These are phyloP conservation scores for Amblyopsis hoosieri DNA, from an alignment of 2,797 vertebrate genomes.

Conservation along the genomic window DNA sequence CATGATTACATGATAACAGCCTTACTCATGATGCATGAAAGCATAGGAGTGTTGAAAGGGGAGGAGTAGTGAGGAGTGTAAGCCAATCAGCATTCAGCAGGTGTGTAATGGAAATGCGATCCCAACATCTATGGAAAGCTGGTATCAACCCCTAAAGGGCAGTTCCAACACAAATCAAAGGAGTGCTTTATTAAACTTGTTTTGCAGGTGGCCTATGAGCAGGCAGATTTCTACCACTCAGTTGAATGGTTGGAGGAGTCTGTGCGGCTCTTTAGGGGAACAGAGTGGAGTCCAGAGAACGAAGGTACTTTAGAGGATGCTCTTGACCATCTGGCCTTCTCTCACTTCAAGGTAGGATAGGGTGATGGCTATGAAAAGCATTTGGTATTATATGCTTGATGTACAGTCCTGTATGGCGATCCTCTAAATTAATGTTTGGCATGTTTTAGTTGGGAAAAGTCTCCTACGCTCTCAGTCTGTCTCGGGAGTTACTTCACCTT, in stretches of 20 bases:
- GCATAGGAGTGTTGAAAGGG: no score
- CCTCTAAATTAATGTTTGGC: conserved; percentile 17
- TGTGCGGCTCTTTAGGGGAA: conserved; percentile 83
- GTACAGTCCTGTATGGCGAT: background rate
- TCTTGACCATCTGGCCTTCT: conserved; percentile 92
- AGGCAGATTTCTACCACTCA: conserved; percentile 90
- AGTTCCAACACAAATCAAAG: no score
- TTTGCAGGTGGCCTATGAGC: conserved; percentile 90
- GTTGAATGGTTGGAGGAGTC: conserved; percentile 92
- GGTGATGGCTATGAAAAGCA: background rate
- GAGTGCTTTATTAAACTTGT: no score
- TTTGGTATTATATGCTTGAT: background rate
- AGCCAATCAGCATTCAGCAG: no score
- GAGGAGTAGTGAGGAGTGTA: no score
- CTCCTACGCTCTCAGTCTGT: conserved; percentile 86
- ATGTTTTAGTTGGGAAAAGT: conserved; percentile 88
- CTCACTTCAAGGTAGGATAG: conserved; percentile 84
- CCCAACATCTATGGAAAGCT: no score
- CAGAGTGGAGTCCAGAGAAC: conserved; percentile 85
- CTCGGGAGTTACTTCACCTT: conserved; percentile 87
- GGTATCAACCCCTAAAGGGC: no score
- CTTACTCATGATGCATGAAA: no score
- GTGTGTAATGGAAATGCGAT: no score
- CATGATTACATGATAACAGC: background rate
- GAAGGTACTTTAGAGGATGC: conserved; percentile 87